Evolutionary conservation across 2,797 vertebrate species (phyloP).

Genomic region (Emys orbicularis): DNA sequence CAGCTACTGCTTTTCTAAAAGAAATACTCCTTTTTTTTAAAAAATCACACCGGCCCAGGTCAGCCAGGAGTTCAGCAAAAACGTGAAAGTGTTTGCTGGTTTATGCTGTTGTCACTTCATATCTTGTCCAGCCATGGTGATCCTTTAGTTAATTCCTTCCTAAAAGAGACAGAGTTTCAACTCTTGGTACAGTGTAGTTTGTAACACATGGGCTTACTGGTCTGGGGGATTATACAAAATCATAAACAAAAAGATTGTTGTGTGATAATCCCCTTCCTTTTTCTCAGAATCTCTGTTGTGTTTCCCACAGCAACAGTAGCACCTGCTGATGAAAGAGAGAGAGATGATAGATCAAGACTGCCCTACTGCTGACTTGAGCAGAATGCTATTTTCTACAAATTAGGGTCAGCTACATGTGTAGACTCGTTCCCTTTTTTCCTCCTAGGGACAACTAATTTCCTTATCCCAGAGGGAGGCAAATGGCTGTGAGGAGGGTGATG

Average conservation of each 20-base stretch:
- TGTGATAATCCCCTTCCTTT: constrained; percentile 24
- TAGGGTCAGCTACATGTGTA: constrained; percentile 21
- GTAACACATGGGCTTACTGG: not conserved
- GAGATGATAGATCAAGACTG: constrained; percentile 30
- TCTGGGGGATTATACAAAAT: constrained; percentile 14
- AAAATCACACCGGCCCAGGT: not conserved
- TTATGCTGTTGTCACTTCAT: not conserved
- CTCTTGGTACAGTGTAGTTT: not conserved
- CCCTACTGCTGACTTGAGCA: constrained; percentile 15
- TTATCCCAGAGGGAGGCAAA: constrained; percentile 26
- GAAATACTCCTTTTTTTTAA: not conserved
- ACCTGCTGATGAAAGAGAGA: constrained; percentile 53
- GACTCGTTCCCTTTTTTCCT: constrained; percentile 33
- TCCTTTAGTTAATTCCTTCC: not conserved
- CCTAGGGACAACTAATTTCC: constrained; percentile 39
- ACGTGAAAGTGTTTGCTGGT: not conserved
- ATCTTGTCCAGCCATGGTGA: not conserved
- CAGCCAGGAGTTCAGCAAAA: not conserved
- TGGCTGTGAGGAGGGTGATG: constrained; percentile 21
- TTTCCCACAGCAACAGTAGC: constrained; percentile 44
- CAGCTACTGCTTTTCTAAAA: not conserved
- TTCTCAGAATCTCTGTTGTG: constrained; percentile 24
- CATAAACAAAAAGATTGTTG: constrained; percentile 6
- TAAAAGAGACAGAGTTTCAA: not conserved
- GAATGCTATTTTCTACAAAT: constrained; percentile 64